Evolutionary conservation across 35 echinoderm and acorn worm species (phyloP).

Genomic region (Acanthaster planci): DNA sequence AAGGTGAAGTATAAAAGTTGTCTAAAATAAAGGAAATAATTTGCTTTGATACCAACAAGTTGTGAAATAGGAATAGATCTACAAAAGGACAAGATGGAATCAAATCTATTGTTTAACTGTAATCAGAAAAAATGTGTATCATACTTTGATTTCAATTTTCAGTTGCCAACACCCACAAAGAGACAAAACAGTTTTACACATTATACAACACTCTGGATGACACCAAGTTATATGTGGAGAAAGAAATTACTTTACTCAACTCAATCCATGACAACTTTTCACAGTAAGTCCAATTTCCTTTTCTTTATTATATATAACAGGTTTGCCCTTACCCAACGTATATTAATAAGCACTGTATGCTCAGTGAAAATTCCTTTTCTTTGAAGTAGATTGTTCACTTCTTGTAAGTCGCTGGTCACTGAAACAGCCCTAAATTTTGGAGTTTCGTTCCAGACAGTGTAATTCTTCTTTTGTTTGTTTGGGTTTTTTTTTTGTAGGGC

Average conservation of each 20-base stretch:
- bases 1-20: conserved; percentile 51
- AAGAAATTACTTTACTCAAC: conserved; percentile 91
- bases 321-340: no score
- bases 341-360: no score
- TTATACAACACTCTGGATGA: conserved; percentile 97
- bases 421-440: background rate
- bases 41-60: no score
- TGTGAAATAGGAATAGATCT: no score
- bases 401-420: background rate
- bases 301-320: background rate
- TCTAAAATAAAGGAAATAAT: no score
- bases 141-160: conserved; percentile 15
- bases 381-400: background rate
- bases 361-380: background rate
- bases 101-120: no score
- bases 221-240: conserved; percentile 94
- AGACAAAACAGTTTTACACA: conserved; percentile 99
- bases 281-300: conserved; percentile 69
- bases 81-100: no score
- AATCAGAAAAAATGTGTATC: no score
- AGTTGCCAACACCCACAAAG: conserved; percentile 91
- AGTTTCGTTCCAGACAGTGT: background rate
- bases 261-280: conserved; percentile 97
- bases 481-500: conserved; percentile 63
- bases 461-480: no score